A percentile compares a stretch with the other conserved stretches of the same genome.
Conservation (phyloP, 2,888 invertebrate genomes). For the Microctonus brassicae region DNA sequence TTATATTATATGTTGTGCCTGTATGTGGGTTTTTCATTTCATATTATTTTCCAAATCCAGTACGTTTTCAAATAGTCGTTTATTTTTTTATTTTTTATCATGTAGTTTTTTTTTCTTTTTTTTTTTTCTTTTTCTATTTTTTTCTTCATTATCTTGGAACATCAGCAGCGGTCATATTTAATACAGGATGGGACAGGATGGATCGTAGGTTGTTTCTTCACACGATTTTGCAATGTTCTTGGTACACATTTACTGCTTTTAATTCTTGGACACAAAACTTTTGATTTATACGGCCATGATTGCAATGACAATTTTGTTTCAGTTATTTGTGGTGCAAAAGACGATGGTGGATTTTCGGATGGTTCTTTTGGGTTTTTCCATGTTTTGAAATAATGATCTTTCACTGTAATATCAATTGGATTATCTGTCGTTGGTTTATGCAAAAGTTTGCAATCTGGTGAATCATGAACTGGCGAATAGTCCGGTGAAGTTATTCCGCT, state of each 20-base stretch:
- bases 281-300: conserved; percentile 70
- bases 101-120: neutral
- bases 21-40: neutral
- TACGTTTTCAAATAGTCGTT: neutral
- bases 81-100: too few species aligned
- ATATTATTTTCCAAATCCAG: neutral
- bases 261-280: conserved; percentile 76
- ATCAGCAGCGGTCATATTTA: conserved; percentile 53
- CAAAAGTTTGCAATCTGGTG: conserved; percentile 71
- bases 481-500: conserved; percentile 66
- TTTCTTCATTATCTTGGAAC: conserved; percentile 47
- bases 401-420: conserved; percentile 31
- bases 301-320: conserved; percentile 59
- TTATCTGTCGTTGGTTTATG: conserved; percentile 28
- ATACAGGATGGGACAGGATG: conserved; percentile 38
- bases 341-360: conserved; percentile 68
- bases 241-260: conserved; percentile 74
- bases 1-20: neutral
- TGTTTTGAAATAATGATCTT: conserved; percentile 55
- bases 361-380: conserved; percentile 55
- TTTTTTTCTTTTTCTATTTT: neutral
- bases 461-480: conserved; percentile 70
- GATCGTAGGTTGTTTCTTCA: conserved; percentile 26
- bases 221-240: conserved; percentile 40
- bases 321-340: conserved; percentile 15